These are phyloP conservation scores for Pomacea canaliculata DNA, from an alignment of 2,888 invertebrate genomes.

Conservation along the genomic window DNA sequence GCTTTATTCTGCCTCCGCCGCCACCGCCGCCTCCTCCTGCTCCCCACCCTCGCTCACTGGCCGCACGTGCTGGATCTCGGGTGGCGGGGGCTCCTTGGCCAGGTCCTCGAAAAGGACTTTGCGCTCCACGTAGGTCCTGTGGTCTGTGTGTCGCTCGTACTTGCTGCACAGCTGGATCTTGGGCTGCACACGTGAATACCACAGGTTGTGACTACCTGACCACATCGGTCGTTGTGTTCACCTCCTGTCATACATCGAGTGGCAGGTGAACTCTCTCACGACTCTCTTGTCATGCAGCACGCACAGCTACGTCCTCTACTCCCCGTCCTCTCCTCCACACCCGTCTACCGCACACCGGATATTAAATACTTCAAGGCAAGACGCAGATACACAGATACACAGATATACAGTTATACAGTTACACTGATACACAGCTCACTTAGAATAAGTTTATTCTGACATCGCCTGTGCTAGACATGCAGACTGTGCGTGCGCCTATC, in stretches of 20 bases:
- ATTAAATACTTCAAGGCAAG: too few species aligned
- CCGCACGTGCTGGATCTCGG: constrained; percentile 34
- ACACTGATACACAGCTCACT: too few species aligned
- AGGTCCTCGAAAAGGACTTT: constrained; percentile 58
- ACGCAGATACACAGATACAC: too few species aligned
- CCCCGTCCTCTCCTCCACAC: too few species aligned
- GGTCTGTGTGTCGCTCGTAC: constrained; percentile 69
- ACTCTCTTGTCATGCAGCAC: too few species aligned
- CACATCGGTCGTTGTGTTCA: neutral
- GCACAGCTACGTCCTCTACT: too few species aligned
- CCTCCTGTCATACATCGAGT: neutral
- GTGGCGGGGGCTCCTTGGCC: constrained; percentile 41
- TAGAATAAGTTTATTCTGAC: neutral
- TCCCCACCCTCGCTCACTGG: neutral
- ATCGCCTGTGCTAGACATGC: too few species aligned
- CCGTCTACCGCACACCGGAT: too few species aligned
- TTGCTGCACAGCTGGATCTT: constrained; percentile 69
- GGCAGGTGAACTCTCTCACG: neutral
- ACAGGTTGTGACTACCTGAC: neutral
- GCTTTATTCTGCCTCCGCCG: constrained; percentile 15
- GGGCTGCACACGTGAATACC: constrained; percentile 46
- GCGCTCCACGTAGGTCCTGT: constrained; percentile 63
- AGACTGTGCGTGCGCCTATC: too few species aligned
- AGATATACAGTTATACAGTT: too few species aligned
- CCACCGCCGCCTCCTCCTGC: neutral